A percentile compares a stretch with the other conserved stretches of the same genome.
phyloP scores from a whole-genome alignment of 1,140 invertebrate species.

The Brachionus asplanchnoidis region DNA sequence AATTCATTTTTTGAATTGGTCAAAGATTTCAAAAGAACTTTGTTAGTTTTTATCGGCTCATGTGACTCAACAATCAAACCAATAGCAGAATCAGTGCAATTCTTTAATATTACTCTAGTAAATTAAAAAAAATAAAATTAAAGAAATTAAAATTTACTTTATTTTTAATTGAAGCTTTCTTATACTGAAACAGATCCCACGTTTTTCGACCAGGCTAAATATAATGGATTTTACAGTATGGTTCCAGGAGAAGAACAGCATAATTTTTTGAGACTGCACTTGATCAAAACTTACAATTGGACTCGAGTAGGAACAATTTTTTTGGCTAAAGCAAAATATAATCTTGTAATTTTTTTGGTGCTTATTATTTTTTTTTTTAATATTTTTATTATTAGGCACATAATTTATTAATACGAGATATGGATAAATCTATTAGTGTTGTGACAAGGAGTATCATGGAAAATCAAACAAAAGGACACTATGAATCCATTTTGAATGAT shows the following conservation, averaged over 20 bases:
- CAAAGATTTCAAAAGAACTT: slow-evolving; percentile 28
- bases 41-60: slow-evolving; percentile 18
- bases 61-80: slow-evolving; percentile 31
- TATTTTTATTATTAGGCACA: slow-evolving; percentile 5
- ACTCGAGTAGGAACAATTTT: slow-evolving; percentile 91
- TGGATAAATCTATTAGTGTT: slow-evolving; percentile 4
- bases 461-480: neutral
- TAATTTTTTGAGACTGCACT: slow-evolving; percentile 79
- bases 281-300: slow-evolving; percentile 90
- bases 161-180: slow-evolving; percentile 68
- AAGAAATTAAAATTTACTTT: neutral
- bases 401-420: slow-evolving; percentile 15
- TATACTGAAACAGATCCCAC: slow-evolving; percentile 97
- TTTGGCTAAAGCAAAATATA: slow-evolving; percentile 82
- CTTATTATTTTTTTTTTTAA: neutral
- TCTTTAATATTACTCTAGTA: slow-evolving; percentile 39
- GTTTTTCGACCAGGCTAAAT: slow-evolving; percentile 80
- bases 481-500: slow-evolving; percentile 32
- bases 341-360: slow-evolving; percentile 65
- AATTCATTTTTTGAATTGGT: slow-evolving; percentile 33
- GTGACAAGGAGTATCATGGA: slow-evolving; percentile 15
- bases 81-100: slow-evolving; percentile 39
- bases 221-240: slow-evolving; percentile 77
- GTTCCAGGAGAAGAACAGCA: slow-evolving; percentile 67
- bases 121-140: neutral